Evolutionary conservation across 2,888 invertebrate genomes (phyloP), one percentile per base, ranked within the genome.

Genomic region (Sepiola atlantica): DNA sequence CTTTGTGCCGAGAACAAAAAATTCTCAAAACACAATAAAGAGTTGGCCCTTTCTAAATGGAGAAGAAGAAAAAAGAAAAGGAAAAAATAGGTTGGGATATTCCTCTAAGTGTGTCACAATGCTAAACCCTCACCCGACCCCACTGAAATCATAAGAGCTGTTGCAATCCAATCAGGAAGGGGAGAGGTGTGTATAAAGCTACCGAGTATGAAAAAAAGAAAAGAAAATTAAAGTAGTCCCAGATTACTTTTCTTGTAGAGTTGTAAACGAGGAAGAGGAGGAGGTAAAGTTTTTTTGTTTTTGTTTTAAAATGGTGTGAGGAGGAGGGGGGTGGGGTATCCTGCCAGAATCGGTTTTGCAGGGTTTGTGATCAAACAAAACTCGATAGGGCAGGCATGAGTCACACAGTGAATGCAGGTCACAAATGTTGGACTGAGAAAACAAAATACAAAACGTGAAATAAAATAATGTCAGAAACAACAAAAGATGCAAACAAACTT

Each of bases 101-200:
- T 77, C 77, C 77, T 77, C 32, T 77, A 77, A 77, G n/a, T n/a
- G 77, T 77, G 77, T 77, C 77, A 77, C n/a, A 32, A 77, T n/a
- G n/a, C 14, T n/a, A 0, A 2, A 12, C 77, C 77, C n/a, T 6
- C n/a, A 77, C 77, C 20, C 21, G 8, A 45, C 45, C 45, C 45
- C 8, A 45, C 8, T 45, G 8, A 45, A 45, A 45, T 2, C 45
- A 45, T 8, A 45, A 45, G 45, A 45, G 45, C 61, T 24, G 8
- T 21, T 28, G 21, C 61, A n/a, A 12, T 77, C n/a, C 77, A n/a
- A 16, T 77, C 16, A n/a, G n/a, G n/a, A 77, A 77, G 24, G 6
- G 21, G 24, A 61, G 61, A n/a, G 14, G 32, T n/a, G n/a, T 77
- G 77, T 32, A 77, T 16, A 77, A 77, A n/a, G 16, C n/a, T 16